A percentile compares a stretch with the other conserved stretches of the same genome.
Conservation (phyloP, 1,140 invertebrate species). For the Maconellicoccus hirsutus region DNA sequence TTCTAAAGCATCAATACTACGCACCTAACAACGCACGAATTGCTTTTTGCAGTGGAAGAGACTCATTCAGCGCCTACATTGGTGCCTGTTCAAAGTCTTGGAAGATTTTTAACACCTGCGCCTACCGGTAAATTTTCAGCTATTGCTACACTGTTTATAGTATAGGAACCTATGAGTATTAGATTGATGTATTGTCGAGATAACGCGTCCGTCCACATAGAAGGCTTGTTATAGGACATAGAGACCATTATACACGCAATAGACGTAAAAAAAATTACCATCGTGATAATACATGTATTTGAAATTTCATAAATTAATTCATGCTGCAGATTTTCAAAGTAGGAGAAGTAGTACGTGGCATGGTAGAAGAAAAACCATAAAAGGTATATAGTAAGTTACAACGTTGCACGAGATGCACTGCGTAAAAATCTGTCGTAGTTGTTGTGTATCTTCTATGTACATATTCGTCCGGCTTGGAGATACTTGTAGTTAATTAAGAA, state of each 20-base stretch:
- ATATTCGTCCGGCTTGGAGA: too few relatives aligned
- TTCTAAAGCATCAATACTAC: not conserved
- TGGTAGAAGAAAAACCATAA: not conserved
- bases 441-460: not conserved
- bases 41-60: conserved; percentile 17
- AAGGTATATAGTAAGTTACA: not conserved
- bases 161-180: too few relatives aligned
- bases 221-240: too few relatives aligned
- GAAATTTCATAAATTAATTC: not conserved
- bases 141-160: too few relatives aligned
- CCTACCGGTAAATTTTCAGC: not conserved
- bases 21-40: not conserved
- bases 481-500: too few relatives aligned
- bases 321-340: not conserved
- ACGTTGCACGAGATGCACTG: too few relatives aligned
- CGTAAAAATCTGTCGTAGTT: not conserved
- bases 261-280: too few relatives aligned
- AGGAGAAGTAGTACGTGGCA: conserved; percentile 7
- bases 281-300: too few relatives aligned
- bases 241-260: too few relatives aligned
- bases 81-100: conserved; percentile 13
- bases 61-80: conserved; percentile 8
- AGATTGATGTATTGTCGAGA: too few relatives aligned
- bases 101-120: conserved; percentile 13
- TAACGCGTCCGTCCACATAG: too few relatives aligned